phyloP scores from a whole-genome alignment of 2,888 invertebrate species.

The Platerodrilus igneus region DNA sequence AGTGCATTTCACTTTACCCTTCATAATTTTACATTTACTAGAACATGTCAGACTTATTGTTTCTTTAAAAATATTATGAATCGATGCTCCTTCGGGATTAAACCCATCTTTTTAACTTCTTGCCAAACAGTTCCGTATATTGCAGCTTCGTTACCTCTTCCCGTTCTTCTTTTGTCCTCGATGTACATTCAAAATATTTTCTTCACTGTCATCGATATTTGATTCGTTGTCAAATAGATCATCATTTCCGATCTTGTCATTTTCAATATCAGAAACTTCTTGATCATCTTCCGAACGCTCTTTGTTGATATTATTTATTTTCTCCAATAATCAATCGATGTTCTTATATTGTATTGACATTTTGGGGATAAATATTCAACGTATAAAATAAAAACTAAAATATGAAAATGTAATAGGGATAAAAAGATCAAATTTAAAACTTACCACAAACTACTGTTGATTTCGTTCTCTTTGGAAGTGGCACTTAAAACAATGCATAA shows the following conservation, averaged over 20 bases:
- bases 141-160: slow-evolving; percentile 14
- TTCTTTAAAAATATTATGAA: slow-evolving; percentile 4
- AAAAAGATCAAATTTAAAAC: too few species aligned
- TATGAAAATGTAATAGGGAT: too few species aligned
- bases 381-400: slow-evolving; percentile 10
- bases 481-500: too few species aligned
- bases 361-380: slow-evolving; percentile 12
- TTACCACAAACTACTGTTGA: too few species aligned
- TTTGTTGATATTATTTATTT: slow-evolving; percentile 13
- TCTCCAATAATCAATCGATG: slow-evolving; percentile 13
- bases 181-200: neutral
- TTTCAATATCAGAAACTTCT: slow-evolving; percentile 8
- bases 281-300: slow-evolving; percentile 12
- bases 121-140: slow-evolving; percentile 22
- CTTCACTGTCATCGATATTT: neutral
- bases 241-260: slow-evolving; percentile 5
- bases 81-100: slow-evolving; percentile 5
- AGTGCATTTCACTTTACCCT: too few species aligned
- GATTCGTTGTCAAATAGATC: slow-evolving; percentile 9
- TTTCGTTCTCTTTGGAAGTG: too few species aligned
- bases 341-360: slow-evolving; percentile 8
- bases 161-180: slow-evolving; percentile 10
- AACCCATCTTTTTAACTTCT: slow-evolving; percentile 14
- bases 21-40: too few species aligned
- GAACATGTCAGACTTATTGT: neutral